Evolutionary conservation across 2,113 vertebrate species (phyloP).

Genomic region (Carassius auratus): DNA sequence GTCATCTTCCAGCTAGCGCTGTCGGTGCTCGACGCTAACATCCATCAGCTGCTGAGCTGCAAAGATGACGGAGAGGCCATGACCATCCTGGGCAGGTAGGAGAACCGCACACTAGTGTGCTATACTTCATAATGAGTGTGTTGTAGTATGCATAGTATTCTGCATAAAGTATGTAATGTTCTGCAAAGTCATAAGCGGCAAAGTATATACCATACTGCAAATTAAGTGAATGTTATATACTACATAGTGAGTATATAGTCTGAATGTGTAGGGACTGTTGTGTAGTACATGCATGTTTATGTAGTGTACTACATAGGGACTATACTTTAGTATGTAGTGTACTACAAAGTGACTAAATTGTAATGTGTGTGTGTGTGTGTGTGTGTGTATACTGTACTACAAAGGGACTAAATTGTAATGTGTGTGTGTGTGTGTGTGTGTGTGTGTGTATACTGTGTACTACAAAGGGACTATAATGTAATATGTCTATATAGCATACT

Average conservation of each 20-base stretch:
- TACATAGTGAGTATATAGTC: not conserved
- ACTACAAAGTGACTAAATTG: not conserved
- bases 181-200: not conserved
- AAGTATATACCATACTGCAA: not conserved
- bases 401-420: too few species aligned
- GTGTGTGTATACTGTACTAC: too few species aligned
- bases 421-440: not conserved
- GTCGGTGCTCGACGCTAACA: constrained; percentile 92
- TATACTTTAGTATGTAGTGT: not conserved
- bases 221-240: not conserved
- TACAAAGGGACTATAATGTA: not conserved
- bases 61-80: constrained; percentile 99
- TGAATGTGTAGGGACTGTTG: too few species aligned
- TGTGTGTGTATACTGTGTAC: too few species aligned
- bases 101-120: not conserved
- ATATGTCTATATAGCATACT: not conserved
- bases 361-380: too few species aligned
- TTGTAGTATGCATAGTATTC: not conserved
- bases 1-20: constrained; percentile 98
- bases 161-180: not conserved
- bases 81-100: constrained; percentile 95
- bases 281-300: not conserved
- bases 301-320: not conserved
- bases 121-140: not conserved
- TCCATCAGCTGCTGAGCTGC: constrained; percentile 91